Base-by-base conservation (phyloP, 1,140 invertebrate genomes). In the Drosophila novamexicana region DNA sequence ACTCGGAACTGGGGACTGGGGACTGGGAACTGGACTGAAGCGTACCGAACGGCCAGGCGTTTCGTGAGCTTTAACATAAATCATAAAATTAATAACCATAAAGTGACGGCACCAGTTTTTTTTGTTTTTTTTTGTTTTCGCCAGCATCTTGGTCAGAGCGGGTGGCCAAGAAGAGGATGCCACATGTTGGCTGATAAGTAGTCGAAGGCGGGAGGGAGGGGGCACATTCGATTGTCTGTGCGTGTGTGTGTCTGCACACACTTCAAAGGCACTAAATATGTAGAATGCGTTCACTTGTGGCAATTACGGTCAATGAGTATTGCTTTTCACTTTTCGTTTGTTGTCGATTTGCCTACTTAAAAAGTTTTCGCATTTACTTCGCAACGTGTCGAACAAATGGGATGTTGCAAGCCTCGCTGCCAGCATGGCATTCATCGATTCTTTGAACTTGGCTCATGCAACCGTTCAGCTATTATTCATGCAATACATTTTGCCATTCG, bases 21-120 rank as follows among this genome's bases (percentile, higher is more conserved):
- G 4, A 29, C 22, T 29, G 22, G 22, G 22, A 3, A 29, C 22
- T 29, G 22, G 22, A 29, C 22, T 29, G 22, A 29, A 29, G 22
- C 22, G 22, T 29, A 29, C 22, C 22, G 22, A 29, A 29, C 22
- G 22, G 47, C 18, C 37, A 63, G 64, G 66, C 67, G 75, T 79
- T 83, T 79, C 77, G 72, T 88, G 82, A 90, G 83, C 88, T 91
- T 85, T 77, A 84, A 81, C 86, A 89, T 90, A 90, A 90, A 90
- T 90, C 88, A 90, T 88, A 90, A 90, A 90, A 91, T 88, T 90
- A 90, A 91, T 91, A 90, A 90, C 88, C 89, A 84, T 90, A 90
- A 90, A 90, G 79, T 88, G 88, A 90, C 82, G 88, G 84, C 80
- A 84, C 59, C 85, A 88, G 84, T 80, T 88, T 80, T 68, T 70